Base-by-base conservation (phyloP, 2,797 vertebrate genomes). In the Choloepus didactylus region DNA sequence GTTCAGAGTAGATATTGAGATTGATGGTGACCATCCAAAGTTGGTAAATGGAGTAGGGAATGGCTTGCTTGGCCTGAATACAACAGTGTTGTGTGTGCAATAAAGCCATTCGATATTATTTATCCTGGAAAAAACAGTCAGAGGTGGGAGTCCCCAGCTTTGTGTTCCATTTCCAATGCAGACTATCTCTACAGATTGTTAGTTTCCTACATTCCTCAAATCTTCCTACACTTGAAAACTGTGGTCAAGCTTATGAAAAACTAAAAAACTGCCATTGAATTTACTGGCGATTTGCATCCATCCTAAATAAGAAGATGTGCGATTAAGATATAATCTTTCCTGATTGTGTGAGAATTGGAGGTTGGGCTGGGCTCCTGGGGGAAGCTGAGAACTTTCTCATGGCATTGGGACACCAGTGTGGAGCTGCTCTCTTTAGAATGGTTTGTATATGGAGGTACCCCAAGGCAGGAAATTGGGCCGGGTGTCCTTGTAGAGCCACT, bases 1-100 rank as follows among this genome's bases (percentile, higher is more conserved):
- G 82, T 87, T 66, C 79, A 95, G 72, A 29, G 81, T 94, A 97
- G 96, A 96, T 72, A 85, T 35, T 89, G 35, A 56, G 67, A 79
- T 2, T 35, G 67, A 64, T 35, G 35, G 31, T 64, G 19, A 75
- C 54, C 23, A 41, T 84, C 73, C 72, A 41, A 10, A 91, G 89
- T 67, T 25, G 79, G 93, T 75, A 93, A 87, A 54, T 35, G 88
- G 69, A 86, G 51, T 15, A 81, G 3, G 44, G 15, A 49, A 62
- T 90, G 77, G 81, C 94, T 94, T 87, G 16, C 64, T 93, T 96
- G 96, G 83, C 81, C 23, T 12, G n/a, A 87, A 9, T 54, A 92
- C 29, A 94, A 41, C 31, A 49, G n/a, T 2, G 2, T 51, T 94
- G 85, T 82, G 31, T 49, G 11, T 56, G 66, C 73, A 75, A 83